Base-by-base conservation (phyloP, 2,888 invertebrate species). In the Athalia circularis region DNA sequence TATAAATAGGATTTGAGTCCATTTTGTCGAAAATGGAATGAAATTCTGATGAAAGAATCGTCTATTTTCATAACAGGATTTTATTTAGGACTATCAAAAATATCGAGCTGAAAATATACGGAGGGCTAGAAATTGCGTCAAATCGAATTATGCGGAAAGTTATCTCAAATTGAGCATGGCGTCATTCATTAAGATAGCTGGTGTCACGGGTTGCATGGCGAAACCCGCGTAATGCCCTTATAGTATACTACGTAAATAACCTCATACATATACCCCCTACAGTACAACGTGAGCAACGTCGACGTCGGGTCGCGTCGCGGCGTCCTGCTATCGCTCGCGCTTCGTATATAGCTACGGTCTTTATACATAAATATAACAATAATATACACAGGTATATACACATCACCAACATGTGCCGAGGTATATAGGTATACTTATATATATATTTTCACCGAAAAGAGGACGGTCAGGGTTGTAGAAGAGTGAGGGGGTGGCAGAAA, bases 141-240 rank as follows among this genome's bases (percentile, higher is more conserved):
- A 48, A 64, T 61, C 75, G 15, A 75, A 75, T 75, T 75, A 75
- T 75, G 29, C 43, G 5, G 11, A 50, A 62, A 75, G 75, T 75
- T 75, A 75, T 75, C 75, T 75, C 62, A 62, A 75, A 75, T 67
- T 59, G 68, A 78, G 75, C 80, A 65, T 81, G 82, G 81, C 81
- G 80, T 80, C 80, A 80, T 83, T 84, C 82, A 84, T 82, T 84
- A 83, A 82, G 80, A 80, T 80, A 79, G 50, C 61, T 61, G 76
- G 80, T 79, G 80, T 81, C 80, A 80, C 77, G 64, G 78, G 43
- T 80, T 78, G 77, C 61, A 29, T 64, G 76, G 59, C 57, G 80
- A 80, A 81, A 80, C 79, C 80, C 80, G 79, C 77, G 81, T 82
- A 79, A 79, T 78, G 75, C 79, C 77, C 48, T 72, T 72, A 59